Base-by-base conservation (phyloP, 2,797 vertebrate species). In the Ceryle rudis region DNA sequence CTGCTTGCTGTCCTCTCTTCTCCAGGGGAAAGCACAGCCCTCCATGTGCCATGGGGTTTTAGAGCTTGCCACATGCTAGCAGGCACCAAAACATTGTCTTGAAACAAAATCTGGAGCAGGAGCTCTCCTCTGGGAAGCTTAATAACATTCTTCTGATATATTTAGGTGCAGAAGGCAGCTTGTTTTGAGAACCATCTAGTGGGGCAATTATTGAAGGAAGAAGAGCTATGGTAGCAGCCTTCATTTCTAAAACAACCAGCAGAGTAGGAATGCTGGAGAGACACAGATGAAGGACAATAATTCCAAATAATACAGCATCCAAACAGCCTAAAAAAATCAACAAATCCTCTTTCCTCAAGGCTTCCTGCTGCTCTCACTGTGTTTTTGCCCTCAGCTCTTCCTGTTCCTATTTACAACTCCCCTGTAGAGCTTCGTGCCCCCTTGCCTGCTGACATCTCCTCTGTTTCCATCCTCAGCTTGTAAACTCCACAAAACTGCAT, bases 321-420 rank as follows among this genome's bases (percentile, higher is more conserved):
- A 81, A 90, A 75, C n/a, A 75, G 20, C 41, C 49, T 84, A n/a
- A 72, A 85, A 25, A 90, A 94, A 35, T 18, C 72, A 78, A 73
- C 74, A 85, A 74, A 85, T 17, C 35, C 44, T 86, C 28, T 12
- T 94, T 95, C 71, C 67, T 93, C 0, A 0, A 89, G 71, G 73
- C 66, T 90, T 25, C 42, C 47, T 73, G 74, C 80, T 91, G 74
- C 54, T 88, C 39, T 69, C 0, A 0, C 52, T 75, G 57, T 49
- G 75, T 28, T 92, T 86, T 89, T 93, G 64, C 88, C 92, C 78
- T 95, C 74, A 93, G 90, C 71, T 86, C 71, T 95, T 94, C 91
- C 78, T 95, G 77, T 85, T 96, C 41, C 71, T 74, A 65, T 89
- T 95, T 81, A 58, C 57, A 87, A 23, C 57, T 95, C 35, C 57